Conservation (phyloP, 2,797 vertebrate genomes). For the Nasua narica region DNA sequence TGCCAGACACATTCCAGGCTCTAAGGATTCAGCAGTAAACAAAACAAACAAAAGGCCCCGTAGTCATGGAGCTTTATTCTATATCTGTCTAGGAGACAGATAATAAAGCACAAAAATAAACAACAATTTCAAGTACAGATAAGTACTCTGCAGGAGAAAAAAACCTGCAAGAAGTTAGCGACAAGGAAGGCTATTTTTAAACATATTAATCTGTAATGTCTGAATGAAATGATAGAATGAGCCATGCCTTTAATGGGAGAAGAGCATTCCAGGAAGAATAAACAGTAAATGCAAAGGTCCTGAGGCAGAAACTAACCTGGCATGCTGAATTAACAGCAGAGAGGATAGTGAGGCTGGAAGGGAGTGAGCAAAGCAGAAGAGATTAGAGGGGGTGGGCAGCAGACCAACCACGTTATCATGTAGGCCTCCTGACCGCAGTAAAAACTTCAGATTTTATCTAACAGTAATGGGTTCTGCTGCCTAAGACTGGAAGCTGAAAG, state of each 20-base stretch:
- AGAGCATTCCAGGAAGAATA: not conserved
- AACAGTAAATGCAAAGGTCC: not conserved
- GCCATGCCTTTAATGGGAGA: not conserved
- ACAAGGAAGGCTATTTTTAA: not conserved
- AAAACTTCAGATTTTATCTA: not conserved
- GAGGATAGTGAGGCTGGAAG: not conserved
- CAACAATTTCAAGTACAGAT: conserved; percentile 26
- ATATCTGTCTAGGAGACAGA: not conserved
- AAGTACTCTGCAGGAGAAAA: not conserved
- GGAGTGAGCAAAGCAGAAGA: not conserved
- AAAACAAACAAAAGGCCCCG: not conserved
- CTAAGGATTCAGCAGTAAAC: not conserved
- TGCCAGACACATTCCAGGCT: not conserved
- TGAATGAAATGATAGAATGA: not conserved
- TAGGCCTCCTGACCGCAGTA: not conserved
- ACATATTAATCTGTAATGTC: not conserved
- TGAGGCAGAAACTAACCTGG: not conserved
- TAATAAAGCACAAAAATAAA: not conserved
- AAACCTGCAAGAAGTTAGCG: not conserved
- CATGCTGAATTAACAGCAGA: not conserved
- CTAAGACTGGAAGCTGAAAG: not conserved
- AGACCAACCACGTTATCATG: not conserved
- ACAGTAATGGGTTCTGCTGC: not conserved
- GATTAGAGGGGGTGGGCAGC: not conserved
- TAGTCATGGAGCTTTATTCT: not conserved